phyloP scores from a whole-genome alignment of 2,113 vertebrate species.

The Chaetops frenatus region DNA sequence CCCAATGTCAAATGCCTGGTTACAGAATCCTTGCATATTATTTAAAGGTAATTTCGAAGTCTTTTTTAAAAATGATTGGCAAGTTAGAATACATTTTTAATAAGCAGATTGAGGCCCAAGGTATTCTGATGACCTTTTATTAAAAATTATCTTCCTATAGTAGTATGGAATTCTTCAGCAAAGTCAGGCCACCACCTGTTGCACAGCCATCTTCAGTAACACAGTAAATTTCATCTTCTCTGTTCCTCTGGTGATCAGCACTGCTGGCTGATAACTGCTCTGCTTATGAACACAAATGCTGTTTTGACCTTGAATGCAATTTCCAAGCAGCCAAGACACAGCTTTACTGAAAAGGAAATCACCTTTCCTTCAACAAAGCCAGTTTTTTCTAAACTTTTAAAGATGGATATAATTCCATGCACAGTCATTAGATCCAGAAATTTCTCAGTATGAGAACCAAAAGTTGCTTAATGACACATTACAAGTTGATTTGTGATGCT shows the following conservation, averaged over 20 bases:
- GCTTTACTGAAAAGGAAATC: conserved; percentile 17
- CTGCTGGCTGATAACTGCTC: neutral
- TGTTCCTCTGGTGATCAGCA: neutral
- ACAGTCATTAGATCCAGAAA: neutral
- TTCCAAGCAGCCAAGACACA: neutral
- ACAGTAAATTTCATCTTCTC: neutral
- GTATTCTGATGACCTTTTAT: neutral
- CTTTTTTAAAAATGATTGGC: neutral
- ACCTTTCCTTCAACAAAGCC: neutral
- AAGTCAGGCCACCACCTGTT: neutral
- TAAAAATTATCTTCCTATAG: neutral
- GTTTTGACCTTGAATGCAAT: neutral
- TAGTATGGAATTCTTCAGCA: neutral
- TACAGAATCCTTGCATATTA: neutral
- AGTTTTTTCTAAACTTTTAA: neutral
- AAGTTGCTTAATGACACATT: neutral
- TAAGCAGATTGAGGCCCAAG: neutral
- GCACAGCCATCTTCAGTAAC: neutral
- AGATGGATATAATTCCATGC: neutral
- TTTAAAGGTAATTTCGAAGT: neutral
- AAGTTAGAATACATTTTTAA: neutral
- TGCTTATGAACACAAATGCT: neutral
- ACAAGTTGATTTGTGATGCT: neutral
- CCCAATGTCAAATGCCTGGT: neutral
- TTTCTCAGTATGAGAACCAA: neutral